Evolutionary conservation across 1,140 invertebrate genomes (phyloP).

Genomic region (Uloborus diversus): DNA sequence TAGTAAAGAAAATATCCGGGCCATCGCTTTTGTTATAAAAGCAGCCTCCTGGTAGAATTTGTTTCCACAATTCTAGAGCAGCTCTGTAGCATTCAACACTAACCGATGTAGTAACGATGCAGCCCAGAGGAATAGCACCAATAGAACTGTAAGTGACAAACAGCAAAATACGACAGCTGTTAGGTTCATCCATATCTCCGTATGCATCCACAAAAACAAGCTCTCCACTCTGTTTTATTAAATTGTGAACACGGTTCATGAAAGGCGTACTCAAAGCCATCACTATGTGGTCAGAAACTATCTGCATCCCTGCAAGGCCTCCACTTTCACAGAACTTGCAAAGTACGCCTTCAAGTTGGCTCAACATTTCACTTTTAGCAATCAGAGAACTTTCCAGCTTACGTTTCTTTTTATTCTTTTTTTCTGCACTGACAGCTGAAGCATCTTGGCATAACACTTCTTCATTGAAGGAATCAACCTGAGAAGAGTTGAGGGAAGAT

Average conservation of each 20-base stretch:
- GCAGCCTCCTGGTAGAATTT: slow-evolving; percentile 31
- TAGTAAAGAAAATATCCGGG: slow-evolving; percentile 42
- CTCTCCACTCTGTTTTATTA: slow-evolving; percentile 43
- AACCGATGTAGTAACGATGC: slow-evolving; percentile 30
- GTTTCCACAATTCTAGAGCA: slow-evolving; percentile 39
- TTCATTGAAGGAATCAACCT: not conserved
- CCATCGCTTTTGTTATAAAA: slow-evolving; percentile 34
- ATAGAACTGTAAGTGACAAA: slow-evolving; percentile 34
- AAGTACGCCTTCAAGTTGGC: slow-evolving; percentile 25
- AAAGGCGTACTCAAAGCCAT: slow-evolving; percentile 30
- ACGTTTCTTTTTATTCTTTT: slow-evolving; percentile 29
- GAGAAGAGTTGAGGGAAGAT: not conserved
- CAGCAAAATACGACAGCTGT: slow-evolving; percentile 29
- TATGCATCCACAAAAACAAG: slow-evolving; percentile 45
- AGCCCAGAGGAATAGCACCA: slow-evolving; percentile 36
- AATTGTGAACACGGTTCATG: slow-evolving; percentile 22
- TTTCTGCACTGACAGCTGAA: slow-evolving; percentile 1
- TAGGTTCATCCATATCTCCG: slow-evolving; percentile 48
- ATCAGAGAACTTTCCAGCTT: slow-evolving; percentile 19
- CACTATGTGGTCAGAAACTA: slow-evolving; percentile 14
- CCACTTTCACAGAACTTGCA: slow-evolving; percentile 50
- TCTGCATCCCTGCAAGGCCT: slow-evolving; percentile 43
- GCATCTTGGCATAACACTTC: not conserved
- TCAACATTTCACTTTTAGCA: slow-evolving; percentile 13
- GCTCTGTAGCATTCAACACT: slow-evolving; percentile 2